These are phyloP conservation scores for Molorchus minor DNA, from an alignment of 2,888 invertebrate genomes.

Conservation along the genomic window DNA sequence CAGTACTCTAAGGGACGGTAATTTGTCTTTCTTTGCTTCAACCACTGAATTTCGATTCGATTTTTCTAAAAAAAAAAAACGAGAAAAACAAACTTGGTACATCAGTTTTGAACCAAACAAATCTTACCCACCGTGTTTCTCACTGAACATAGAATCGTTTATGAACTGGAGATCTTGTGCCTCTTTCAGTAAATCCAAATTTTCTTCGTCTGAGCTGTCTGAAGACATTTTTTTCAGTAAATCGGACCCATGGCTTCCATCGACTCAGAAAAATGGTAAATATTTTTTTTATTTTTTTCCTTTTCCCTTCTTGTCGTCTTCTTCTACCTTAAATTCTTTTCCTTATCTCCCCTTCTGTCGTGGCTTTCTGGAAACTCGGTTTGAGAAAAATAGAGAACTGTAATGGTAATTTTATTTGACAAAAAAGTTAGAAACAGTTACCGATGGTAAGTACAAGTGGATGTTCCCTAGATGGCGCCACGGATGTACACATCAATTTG, in stretches of 20 bases:
- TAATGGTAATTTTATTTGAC: no score
- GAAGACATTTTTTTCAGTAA: conserved; percentile 50
- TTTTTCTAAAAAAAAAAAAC: conserved; percentile 21
- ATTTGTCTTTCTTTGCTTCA: conserved; percentile 5
- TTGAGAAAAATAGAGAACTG: background rate
- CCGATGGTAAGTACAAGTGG: no score
- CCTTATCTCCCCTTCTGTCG: background rate
- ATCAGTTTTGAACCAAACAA: conserved; percentile 13
- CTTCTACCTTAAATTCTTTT: background rate
- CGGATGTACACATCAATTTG: no score
- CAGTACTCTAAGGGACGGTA: conserved; percentile 47
- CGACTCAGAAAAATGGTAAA: conserved; percentile 3
- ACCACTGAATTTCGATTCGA: conserved; percentile 15
- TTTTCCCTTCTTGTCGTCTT: no score
- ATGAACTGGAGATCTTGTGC: conserved; percentile 65
- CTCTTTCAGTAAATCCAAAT: conserved; percentile 58
- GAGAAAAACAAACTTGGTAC: background rate
- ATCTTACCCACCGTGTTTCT: conserved; percentile 37
- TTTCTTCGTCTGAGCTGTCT: conserved; percentile 58
- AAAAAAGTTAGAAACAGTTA: no score
- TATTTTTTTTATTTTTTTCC: background rate
- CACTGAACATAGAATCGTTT: conserved; percentile 57
- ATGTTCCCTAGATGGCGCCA: no score
- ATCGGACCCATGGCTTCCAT: conserved; percentile 1
- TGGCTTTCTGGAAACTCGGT: background rate